phyloP scores from a whole-genome alignment of 2,797 vertebrate genomes.

The Microhierax caerulescens region DNA sequence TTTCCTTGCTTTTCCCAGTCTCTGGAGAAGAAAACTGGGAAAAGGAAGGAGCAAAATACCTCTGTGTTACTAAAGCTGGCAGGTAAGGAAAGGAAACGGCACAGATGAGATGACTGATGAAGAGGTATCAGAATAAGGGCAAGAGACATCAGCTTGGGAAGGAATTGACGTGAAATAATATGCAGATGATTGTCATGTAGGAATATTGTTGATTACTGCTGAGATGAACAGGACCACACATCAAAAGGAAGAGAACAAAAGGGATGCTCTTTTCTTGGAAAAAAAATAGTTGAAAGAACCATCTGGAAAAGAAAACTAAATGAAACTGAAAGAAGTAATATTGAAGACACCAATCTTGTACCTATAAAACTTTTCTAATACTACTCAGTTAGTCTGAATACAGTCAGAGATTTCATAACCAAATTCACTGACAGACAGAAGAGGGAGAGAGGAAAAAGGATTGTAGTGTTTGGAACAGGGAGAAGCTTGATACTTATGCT shows the following conservation, averaged over 20 bases:
- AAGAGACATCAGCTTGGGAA: neutral
- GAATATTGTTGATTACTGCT: neutral
- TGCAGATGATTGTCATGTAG: neutral
- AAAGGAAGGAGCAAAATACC: neutral
- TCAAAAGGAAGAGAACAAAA: neutral
- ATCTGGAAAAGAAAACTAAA: neutral
- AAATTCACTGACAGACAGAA: neutral
- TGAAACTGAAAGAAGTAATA: neutral
- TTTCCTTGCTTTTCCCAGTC: neutral
- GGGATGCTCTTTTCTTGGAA: neutral
- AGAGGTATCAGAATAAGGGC: neutral
- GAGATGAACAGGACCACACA: neutral
- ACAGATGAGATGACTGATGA: neutral
- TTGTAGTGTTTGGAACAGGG: neutral
- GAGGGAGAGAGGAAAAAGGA: neutral
- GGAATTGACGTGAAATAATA: neutral
- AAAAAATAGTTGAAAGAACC: neutral
- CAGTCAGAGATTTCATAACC: neutral
- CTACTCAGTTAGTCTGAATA: neutral
- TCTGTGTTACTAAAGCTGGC: neutral
- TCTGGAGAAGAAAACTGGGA: neutral
- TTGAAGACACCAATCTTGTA: neutral
- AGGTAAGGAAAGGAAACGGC: neutral
- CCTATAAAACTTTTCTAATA: neutral
- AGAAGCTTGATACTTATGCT: neutral